Evolutionary conservation across 2,113 vertebrate species (phyloP).

Genomic region (Phalacrocorax carbo): DNA sequence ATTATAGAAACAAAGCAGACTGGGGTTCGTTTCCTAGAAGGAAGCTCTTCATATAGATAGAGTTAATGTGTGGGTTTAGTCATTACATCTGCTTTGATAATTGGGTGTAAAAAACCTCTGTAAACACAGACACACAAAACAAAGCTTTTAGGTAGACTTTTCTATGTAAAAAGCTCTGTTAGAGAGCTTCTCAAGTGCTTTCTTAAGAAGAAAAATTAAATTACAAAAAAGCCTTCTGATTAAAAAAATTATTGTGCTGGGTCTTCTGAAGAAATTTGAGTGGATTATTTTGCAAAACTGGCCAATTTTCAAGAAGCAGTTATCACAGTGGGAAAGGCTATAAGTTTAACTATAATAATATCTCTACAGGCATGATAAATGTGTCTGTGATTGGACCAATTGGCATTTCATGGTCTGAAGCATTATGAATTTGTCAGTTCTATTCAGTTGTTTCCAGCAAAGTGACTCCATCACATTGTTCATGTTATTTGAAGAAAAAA

Average conservation of each 20-base stretch:
- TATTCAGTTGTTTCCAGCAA: conserved; percentile 61
- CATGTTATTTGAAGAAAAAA: background rate
- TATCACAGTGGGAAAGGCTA: background rate
- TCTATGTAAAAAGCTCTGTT: background rate
- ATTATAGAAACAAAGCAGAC: background rate
- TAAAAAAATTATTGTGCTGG: background rate
- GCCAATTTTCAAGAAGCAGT: background rate
- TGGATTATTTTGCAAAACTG: background rate
- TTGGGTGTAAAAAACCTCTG: background rate
- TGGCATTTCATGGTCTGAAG: conserved; percentile 65
- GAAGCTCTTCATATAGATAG: background rate
- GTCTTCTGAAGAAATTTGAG: background rate
- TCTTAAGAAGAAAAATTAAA: conserved; percentile 16
- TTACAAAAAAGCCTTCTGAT: background rate
- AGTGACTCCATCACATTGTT: conserved; percentile 50
- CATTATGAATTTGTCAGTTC: conserved; percentile 58
- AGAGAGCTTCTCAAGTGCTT: background rate
- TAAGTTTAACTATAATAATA: conserved; percentile 2
- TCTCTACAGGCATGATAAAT: conserved; percentile 45
- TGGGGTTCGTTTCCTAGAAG: background rate
- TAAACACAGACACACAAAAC: background rate
- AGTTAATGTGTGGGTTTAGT: background rate
- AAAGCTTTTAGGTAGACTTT: background rate
- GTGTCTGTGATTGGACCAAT: conserved; percentile 41
- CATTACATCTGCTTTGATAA: background rate